Evolutionary conservation across 2,888 invertebrate genomes (phyloP), one percentile per base, ranked within the genome.

Genomic region (Limnephilus auricula): DNA sequence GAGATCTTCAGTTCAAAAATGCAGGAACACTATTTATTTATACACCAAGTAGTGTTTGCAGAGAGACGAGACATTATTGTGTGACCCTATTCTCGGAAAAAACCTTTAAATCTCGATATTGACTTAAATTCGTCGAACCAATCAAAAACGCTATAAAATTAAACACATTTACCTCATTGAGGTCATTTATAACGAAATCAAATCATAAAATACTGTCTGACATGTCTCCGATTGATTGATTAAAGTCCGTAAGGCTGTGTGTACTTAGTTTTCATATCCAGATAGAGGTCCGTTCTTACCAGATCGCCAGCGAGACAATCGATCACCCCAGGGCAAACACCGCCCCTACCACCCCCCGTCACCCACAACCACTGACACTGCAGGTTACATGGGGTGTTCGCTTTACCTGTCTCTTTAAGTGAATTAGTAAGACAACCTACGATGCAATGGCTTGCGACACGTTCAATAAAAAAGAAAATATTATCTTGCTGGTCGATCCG

Each of bases 321-420:
- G 89, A 91, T 91, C 89, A 91, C 79, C 80, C 88, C 88, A 79
- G 30, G 31, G 84, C 88, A 90, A 90, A 90, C 83, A 86, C 78
- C 37, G 32, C 65, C 65, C 65, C 65, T 9, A 9, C n/a, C 25
- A 25, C 18, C 25, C 50, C 15, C 50, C 2, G 18, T 18, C 65
- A 65, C 25, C 65, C 50, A 25, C 9, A 12, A 18, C 30, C 31
- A 25, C 65, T 65, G 25, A 65, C n/a, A 65, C n/a, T 65, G 65
- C 65, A 65, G 65, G 65, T 65, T n/a, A 65, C 65, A 65, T 65
- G 65, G 65, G 65, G 65, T 65, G 65, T 65, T 65, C 65, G 65
- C 65, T 65, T 65, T 25, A 65, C n/a, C 65, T 65, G 65, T 65
- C 65, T 65, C 65, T 65, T 65, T 65, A 65, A 65, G 65, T 65